These are phyloP conservation scores for Telmatochromis sp. DNA, from an alignment of 2,113 vertebrate genomes.

Conservation along the genomic window DNA sequence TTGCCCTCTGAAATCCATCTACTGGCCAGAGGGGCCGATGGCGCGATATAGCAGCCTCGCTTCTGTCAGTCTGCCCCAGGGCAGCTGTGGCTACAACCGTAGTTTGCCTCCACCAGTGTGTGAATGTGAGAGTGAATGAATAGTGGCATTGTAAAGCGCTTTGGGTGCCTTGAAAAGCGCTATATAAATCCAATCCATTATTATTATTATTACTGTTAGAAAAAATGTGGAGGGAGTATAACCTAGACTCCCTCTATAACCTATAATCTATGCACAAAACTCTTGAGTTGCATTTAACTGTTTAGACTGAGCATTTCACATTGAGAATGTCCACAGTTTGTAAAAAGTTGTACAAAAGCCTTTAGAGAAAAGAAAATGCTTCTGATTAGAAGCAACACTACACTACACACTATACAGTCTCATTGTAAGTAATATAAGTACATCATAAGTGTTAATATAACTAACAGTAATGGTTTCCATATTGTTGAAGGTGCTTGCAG, in stretches of 20 bases:
- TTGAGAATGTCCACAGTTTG: not conserved
- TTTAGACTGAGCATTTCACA: rapidly evolving
- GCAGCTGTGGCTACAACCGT: too few species aligned
- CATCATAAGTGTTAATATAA: not conserved
- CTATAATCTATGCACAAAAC: not conserved
- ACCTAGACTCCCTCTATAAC: not conserved
- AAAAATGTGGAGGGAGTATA: not conserved
- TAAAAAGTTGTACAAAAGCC: not conserved
- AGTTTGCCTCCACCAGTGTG: too few species aligned
- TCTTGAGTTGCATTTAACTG: not conserved
- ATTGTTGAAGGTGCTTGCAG: not conserved
- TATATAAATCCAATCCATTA: too few species aligned
- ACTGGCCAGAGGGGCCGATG: too few species aligned
- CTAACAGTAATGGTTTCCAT: not conserved
- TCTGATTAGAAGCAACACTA: not conserved
- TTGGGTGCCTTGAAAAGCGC: too few species aligned
- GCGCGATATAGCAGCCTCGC: too few species aligned
- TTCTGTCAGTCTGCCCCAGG: too few species aligned
- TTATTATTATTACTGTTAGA: not conserved
- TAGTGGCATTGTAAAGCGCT: too few species aligned
- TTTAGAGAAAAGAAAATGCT: not conserved
- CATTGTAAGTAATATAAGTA: not conserved
- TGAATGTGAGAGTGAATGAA: too few species aligned
- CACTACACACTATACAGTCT: not conserved
- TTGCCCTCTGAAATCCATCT: not conserved